Evolutionary conservation across 2,888 invertebrate species (phyloP).

Genomic region (Orchestes rusci): DNA sequence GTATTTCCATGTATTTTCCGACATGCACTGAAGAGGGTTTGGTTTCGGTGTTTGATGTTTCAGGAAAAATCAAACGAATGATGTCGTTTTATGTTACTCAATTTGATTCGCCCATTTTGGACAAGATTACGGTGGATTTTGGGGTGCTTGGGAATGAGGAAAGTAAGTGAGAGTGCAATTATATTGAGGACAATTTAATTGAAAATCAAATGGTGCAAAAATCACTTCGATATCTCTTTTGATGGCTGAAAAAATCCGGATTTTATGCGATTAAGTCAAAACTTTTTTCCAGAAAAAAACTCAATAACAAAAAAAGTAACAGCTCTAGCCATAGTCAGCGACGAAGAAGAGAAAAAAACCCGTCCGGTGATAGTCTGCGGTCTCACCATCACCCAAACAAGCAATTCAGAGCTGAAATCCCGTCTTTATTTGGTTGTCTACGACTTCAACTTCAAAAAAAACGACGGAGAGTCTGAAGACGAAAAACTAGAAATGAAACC

Average conservation of each 20-base stretch:
- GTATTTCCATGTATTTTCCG: constrained; percentile 45
- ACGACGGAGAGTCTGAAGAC: constrained; percentile 24
- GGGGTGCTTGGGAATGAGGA: constrained; percentile 38
- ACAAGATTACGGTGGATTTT: constrained; percentile 43
- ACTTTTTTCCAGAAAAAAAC: constrained; percentile 36
- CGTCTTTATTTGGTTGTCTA: constrained; percentile 58
- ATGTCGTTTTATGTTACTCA: constrained; percentile 51
- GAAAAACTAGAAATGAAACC: background rate
- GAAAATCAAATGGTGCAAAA: constrained; percentile 1
- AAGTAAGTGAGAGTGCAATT: constrained; percentile 9
- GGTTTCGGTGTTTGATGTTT: constrained; percentile 78
- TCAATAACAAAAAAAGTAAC: constrained; percentile 42
- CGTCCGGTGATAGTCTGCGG: constrained; percentile 50
- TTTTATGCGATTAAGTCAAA: no score
- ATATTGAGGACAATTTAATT: background rate
- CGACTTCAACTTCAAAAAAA: constrained; percentile 46
- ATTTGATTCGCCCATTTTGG: constrained; percentile 42
- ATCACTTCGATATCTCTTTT: no score
- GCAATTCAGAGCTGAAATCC: background rate
- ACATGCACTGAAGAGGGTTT: constrained; percentile 55
- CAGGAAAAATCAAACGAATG: constrained; percentile 65
- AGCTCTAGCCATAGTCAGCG: constrained; percentile 44
- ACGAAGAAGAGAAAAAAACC: constrained; percentile 25
- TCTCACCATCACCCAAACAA: constrained; percentile 30
- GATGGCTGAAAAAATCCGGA: no score